phyloP scores from a whole-genome alignment of 2,888 invertebrate species.

The Agapostemon virescens region DNA sequence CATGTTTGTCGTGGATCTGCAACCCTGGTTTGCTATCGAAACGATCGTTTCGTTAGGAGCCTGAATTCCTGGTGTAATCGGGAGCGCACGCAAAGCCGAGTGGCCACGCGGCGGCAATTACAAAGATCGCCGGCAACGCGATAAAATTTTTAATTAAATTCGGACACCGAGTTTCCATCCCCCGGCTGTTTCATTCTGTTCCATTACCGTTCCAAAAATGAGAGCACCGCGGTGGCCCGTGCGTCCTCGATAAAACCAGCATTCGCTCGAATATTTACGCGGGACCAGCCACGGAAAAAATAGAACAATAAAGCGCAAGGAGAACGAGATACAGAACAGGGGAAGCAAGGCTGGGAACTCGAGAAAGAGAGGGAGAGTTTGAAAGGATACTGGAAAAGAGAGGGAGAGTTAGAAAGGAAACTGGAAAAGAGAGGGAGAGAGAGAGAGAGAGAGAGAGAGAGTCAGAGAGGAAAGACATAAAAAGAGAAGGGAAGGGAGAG shows the following conservation, averaged over 20 bases:
- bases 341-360: no score
- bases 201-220: conserved; percentile 18
- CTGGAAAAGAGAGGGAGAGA: no score
- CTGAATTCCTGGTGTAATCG: background rate
- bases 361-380: no score
- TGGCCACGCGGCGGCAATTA: conserved; percentile 2
- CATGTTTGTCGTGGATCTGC: background rate
- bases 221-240: conserved; percentile 6
- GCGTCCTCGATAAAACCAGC: conserved; percentile 17
- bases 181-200: conserved; percentile 25
- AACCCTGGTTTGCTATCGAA: background rate
- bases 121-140: conserved; percentile 14
- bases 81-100: background rate
- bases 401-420: background rate
- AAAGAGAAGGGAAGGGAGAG: no score
- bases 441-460: background rate
- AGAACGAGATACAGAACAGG: no score
- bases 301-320: background rate
- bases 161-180: conserved; percentile 8
- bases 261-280: conserved; percentile 33
- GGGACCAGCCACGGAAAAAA: background rate
- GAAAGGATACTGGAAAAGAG: no score
- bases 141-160: conserved; percentile 52
- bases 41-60: conserved; percentile 14
- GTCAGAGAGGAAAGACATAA: no score